Base-by-base conservation (phyloP, 2,113 vertebrate species). In the Pelecanoides urinatrix region DNA sequence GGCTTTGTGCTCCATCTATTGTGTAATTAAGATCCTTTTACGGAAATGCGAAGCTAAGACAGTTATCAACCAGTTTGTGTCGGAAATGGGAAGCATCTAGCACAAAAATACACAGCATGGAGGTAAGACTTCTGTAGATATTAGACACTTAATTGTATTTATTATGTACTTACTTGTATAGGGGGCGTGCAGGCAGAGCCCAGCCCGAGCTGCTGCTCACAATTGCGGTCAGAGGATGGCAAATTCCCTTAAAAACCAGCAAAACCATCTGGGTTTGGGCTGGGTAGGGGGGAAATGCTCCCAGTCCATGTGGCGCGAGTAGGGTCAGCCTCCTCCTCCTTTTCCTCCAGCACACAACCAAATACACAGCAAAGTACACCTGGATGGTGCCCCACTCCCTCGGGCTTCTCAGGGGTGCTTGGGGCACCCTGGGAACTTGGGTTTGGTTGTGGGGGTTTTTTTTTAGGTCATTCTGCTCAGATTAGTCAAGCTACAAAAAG, bases 21-120 rank as follows among this genome's bases (percentile, higher is more conserved):
- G 86, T 82, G 72, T 95, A 97, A 98, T 98, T 97, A 98, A 97
- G 94, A 96, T 73, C 67, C 47, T 96, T 94, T 97, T 85, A 83
- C 81, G 89, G 79, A 92, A 91, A 94, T 92, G 81, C 67, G 92
- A 95, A 86, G 78, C 50, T 29, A 65, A 87, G 83, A 61, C 67
- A 56, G 90, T 94, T 94, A 92, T 92, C 95, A 96, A 79, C 68
- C 88, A 91, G 88, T 78, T 97, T 88, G 93, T 84, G 86, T 86
- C 94, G 93, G 92, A 85, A 94, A 95, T 13, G 36, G 88, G 75
- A 95, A 70, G 86, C 23, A 84, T 63, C 91, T 73, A 87, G 42
- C 50, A 73, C 47, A 50, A 84, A 87, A 78, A 55, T 2, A 80
- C 50, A 30, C 77, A 92, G 56, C 68, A 36, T 16, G 27, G 65